Conservation (phyloP, 2,888 invertebrate species). For the Eupithecia dodoneata region DNA sequence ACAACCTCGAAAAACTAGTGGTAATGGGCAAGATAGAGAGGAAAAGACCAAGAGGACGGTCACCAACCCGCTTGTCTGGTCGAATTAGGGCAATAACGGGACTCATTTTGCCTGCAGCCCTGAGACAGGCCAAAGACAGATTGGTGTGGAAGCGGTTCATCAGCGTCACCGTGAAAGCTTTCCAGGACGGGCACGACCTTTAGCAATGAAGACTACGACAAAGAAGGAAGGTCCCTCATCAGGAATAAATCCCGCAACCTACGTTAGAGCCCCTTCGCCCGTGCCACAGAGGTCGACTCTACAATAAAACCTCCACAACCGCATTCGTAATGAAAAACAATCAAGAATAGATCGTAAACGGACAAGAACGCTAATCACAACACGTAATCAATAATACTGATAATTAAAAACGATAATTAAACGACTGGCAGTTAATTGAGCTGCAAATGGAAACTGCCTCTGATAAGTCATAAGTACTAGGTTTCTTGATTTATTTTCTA, state of each 20-base stretch:
- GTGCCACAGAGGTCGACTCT: not conserved
- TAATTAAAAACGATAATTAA: constrained; percentile 81
- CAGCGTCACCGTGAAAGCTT: no score
- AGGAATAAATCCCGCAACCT: not conserved
- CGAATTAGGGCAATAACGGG: no score
- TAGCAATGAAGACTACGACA: no score
- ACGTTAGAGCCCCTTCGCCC: not conserved
- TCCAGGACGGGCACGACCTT: no score
- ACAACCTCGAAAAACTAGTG: no score
- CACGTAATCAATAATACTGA: constrained; percentile 79
- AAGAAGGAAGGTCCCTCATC: not conserved
- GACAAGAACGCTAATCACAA: constrained; percentile 80
- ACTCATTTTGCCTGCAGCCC: no score
- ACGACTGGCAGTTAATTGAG: constrained; percentile 76
- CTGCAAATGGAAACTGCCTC: constrained; percentile 78
- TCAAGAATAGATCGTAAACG: constrained; percentile 72
- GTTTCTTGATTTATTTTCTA: constrained; percentile 12
- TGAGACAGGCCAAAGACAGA: no score
- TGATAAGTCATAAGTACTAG: constrained; percentile 39
- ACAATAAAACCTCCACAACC: constrained; percentile 69
- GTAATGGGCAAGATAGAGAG: no score
- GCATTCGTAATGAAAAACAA: constrained; percentile 74
- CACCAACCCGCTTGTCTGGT: no score
- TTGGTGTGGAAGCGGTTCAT: no score
- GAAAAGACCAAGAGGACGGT: no score